These are phyloP conservation scores for Liopterus haemorrhoidalis DNA, from an alignment of 2,888 invertebrate genomes.

Conservation along the genomic window DNA sequence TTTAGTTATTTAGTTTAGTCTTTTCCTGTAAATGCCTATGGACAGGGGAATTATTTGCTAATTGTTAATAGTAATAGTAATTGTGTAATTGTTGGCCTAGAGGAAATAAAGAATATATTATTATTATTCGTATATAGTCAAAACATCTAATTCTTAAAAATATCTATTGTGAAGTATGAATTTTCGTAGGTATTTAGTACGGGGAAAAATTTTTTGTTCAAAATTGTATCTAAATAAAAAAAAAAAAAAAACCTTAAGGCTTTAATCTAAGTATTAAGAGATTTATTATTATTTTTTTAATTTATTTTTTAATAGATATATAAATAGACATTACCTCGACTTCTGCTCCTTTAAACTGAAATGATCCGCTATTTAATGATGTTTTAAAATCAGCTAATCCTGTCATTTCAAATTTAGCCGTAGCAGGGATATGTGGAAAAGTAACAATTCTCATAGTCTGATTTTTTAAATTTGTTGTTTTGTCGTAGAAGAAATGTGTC, in stretches of 20 bases:
- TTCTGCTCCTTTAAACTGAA: slow-evolving; percentile 57
- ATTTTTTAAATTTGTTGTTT: slow-evolving; percentile 55
- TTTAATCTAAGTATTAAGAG: neutral
- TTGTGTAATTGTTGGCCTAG: neutral
- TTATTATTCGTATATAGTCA: too few relatives aligned
- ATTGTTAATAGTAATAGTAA: too few relatives aligned
- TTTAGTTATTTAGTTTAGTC: slow-evolving; percentile 13
- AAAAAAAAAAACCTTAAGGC: slow-evolving; percentile 1
- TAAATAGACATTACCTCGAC: slow-evolving; percentile 53
- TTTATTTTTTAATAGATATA: slow-evolving; percentile 3
- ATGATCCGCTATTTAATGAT: slow-evolving; percentile 18
- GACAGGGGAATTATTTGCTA: too few relatives aligned
- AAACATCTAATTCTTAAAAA: too few relatives aligned
- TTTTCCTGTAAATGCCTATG: neutral
- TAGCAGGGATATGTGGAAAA: slow-evolving; percentile 63
- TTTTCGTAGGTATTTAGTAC: too few relatives aligned
- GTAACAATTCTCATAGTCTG: slow-evolving; percentile 58
- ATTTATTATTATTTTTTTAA: neutral
- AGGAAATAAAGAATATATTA: neutral
- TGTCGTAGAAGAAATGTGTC: slow-evolving; percentile 51
- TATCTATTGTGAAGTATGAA: too few relatives aligned
- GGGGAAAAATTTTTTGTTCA: neutral
- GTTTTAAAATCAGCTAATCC: slow-evolving; percentile 30
- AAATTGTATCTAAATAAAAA: neutral
- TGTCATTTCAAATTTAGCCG: slow-evolving; percentile 33